phyloP scores from a whole-genome alignment of 2,888 invertebrate species.

The Sarcophaga caerulescens region DNA sequence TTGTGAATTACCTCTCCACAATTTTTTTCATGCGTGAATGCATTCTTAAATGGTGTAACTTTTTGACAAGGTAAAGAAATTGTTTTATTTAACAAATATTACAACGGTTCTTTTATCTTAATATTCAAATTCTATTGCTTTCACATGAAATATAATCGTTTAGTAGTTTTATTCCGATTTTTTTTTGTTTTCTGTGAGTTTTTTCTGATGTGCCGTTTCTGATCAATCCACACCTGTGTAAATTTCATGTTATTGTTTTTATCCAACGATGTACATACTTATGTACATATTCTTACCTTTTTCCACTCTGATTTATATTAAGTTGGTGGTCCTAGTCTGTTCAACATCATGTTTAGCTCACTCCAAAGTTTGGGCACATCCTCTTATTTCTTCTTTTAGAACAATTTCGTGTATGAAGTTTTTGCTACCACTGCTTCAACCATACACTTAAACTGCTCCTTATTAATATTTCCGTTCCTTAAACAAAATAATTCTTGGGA shows the following conservation, averaged over 20 bases:
- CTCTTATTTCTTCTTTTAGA: constrained; percentile 12
- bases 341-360: background rate
- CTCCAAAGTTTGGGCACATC: constrained; percentile 6
- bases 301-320: constrained; percentile 3
- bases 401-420: background rate
- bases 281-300: constrained; percentile 1
- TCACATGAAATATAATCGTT: too few species aligned
- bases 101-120: too few species aligned
- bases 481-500: too few species aligned
- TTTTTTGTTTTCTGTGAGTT: background rate
- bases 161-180: constrained; percentile 10
- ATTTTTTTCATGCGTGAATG: too few species aligned
- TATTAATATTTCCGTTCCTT: too few species aligned
- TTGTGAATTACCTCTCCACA: too few species aligned
- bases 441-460: too few species aligned
- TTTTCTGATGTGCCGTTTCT: too few species aligned
- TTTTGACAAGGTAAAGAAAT: too few species aligned
- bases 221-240: background rate
- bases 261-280: background rate
- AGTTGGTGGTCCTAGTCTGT: constrained; percentile 11
- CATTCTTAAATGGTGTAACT: too few species aligned
- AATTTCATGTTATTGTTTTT: background rate
- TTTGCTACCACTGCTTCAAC: constrained; percentile 9
- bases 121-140: too few species aligned
- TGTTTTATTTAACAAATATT: too few species aligned